Percentiles rank a stretch among this genome's conserved stretches.
phyloP scores from a whole-genome alignment of 1,140 invertebrate genomes.

The Cydia amplana region DNA sequence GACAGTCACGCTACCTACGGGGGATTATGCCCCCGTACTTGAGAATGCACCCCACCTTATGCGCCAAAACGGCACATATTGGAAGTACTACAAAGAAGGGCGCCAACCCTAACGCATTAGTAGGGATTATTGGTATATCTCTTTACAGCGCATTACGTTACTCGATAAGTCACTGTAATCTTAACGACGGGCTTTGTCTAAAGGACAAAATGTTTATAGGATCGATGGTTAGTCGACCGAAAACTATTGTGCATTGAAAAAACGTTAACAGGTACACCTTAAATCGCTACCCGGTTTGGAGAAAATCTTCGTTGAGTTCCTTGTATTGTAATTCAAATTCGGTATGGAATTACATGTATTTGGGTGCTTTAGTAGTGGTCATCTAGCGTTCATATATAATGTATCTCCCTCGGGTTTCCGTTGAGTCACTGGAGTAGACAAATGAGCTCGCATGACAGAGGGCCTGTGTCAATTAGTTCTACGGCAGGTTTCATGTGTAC shows the following conservation, averaged over 20 bases:
- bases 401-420: conserved; percentile 52
- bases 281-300: not conserved
- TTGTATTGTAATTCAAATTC: not conserved
- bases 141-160: conserved; percentile 65
- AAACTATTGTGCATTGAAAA: conserved; percentile 35
- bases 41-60: conserved; percentile 63
- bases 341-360: conserved; percentile 10
- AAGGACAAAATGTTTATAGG: conserved; percentile 39
- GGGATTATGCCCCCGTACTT: conserved; percentile 70
- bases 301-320: not conserved
- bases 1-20: conserved; percentile 61
- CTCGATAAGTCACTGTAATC: conserved; percentile 67
- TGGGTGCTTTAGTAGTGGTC: conserved; percentile 47
- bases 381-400: conserved; percentile 54
- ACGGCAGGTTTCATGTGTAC: conserved; percentile 28
- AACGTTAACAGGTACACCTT: not conserved
- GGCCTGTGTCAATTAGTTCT: conserved; percentile 43
- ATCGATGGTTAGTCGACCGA: conserved; percentile 33
- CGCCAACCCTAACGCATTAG: conserved; percentile 57
- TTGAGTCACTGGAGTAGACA: conserved; percentile 62
- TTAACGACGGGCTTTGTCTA: conserved; percentile 58
- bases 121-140: conserved; percentile 69
- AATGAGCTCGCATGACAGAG: conserved; percentile 50
- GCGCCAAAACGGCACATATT: conserved; percentile 52
- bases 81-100: conserved; percentile 49